Evolutionary conservation across 1,140 invertebrate species (phyloP), one percentile per base, ranked within the genome.

Genomic region (Anoplophora glabripennis): DNA sequence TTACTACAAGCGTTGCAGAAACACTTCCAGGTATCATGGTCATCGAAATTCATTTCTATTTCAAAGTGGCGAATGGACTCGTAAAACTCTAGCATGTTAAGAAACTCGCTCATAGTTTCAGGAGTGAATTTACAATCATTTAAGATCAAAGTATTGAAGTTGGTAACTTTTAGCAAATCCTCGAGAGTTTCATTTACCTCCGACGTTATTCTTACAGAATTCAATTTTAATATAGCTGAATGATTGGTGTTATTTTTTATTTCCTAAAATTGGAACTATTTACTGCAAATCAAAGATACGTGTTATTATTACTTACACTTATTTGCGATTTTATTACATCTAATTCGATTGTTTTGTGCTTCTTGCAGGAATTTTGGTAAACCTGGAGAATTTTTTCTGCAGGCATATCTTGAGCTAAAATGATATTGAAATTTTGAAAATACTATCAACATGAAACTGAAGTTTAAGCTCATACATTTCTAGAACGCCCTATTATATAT

Each of bases 111-210:
- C 45, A 72, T 67, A n/a, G 69, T 72, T 36, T 67, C 62, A 8
- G 59, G 21, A 12, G 61, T 66, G 49, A 72, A 72, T 56, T 64
- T 64, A 38, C 69, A 71, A 52, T 72, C 71, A 38, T 64, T 59
- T 35, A 74, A 62, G 10, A 63, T 61, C 28, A 74, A 53, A 12
- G 58, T 70, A 37, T 65, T 58, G 48, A 74, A 74, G 55, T 70
- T 72, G 0, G 66, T 36, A 9, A 74, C 61, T 61, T 70, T 71
- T 9, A 74, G 57, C n/a, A 74, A 35, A 47, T 72, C 69, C 41
- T 74, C 72, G 14, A 72, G 51, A 9, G 71, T 74, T 54, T 74
- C 72, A 36, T 64, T 69, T 28, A 71, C 69, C 47, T 74, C 72
- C 41, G 48, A 51, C 9, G 69, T 68, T 40, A 72, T 57, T 42